Base-by-base conservation (phyloP, 2,888 invertebrate genomes). In the Eretmocerus hayati region DNA sequence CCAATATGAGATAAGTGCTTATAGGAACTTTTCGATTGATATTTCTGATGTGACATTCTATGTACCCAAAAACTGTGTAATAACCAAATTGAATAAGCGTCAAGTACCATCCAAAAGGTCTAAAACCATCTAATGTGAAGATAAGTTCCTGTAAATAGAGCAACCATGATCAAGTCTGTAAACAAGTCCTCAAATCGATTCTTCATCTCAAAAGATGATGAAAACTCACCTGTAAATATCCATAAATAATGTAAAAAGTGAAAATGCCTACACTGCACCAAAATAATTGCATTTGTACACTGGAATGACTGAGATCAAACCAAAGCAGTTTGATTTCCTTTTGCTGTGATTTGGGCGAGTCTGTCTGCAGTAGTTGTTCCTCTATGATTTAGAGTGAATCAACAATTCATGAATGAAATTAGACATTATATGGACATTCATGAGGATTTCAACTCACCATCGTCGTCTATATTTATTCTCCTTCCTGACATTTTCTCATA, bases 81-180 rank as follows among this genome's bases (percentile, higher is more conserved):
- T 85, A 88, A 16, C 81, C 78, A 75, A 96, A 96, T 73, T 96
- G 95, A 15, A 94, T 77, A 48, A 95, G 74, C 2, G 96, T 96
- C 54, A 96, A 77, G 69, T 90, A 94, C 85, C 94, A 86, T 38
- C 94, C 94, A 64, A 85, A 88, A 0, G 90, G 85, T 62, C 87
- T 84, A 60, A 94, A 90, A 36, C 90, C 92, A 19, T 89, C 84
- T n/a, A 87, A 77, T 0, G 88, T 85, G 70, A 95, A 96, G 65
- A 96, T 90, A 37, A 93, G 73, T 73, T 96, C 96, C 79, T 83
- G 59, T 39, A 62, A 44, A 50, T 21, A 55, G 49, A 39, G 42
- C 15, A 39, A 26, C 11, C 11, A 9, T 26, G 8, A 40, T 3
- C 2, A n/a, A 18, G 18, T 47, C 16, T 38, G 33, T n/a, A 11